Conservation (phyloP, 2,888 invertebrate genomes). For the Lasioglossum villosulum region DNA sequence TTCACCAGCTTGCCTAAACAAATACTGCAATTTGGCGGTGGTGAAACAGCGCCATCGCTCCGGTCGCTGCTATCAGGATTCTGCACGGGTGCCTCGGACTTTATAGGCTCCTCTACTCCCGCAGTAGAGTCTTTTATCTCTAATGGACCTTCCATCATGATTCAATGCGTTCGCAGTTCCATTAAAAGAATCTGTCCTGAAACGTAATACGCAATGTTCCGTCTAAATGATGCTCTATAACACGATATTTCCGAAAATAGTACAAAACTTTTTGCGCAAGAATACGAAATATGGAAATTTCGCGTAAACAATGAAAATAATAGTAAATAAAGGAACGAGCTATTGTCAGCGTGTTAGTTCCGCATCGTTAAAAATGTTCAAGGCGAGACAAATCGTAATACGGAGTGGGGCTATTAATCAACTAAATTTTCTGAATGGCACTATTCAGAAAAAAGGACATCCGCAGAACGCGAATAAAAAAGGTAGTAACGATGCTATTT, state of each 20-base stretch:
- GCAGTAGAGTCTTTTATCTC: slow-evolving; percentile 58
- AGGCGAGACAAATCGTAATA: not conserved
- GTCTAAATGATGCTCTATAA: not conserved
- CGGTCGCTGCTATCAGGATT: slow-evolving; percentile 86
- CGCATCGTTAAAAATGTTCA: not conserved
- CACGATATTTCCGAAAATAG: not conserved
- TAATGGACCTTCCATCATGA: slow-evolving; percentile 65
- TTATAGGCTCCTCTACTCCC: slow-evolving; percentile 75
- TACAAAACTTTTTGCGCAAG: not conserved
- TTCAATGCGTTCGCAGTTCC: slow-evolving; percentile 32
- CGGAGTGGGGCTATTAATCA: not conserved
- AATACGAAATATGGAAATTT: not conserved
- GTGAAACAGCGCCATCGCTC: slow-evolving; percentile 87
- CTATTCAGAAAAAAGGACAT: not conserved
- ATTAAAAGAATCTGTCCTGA: slow-evolving; percentile 49
- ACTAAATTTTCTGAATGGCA: not conserved
- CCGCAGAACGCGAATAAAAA: not conserved
- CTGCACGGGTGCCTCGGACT: slow-evolving; percentile 79
- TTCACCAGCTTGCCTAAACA: slow-evolving; percentile 94
- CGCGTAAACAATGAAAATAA: not conserved
- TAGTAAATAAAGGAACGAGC: not conserved
- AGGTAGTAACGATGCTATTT: slow-evolving; percentile 23
- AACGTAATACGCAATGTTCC: slow-evolving; percentile 12
- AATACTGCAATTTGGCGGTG: slow-evolving; percentile 96
- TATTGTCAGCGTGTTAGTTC: not conserved